Conservation (phyloP, 2,888 invertebrate genomes). For the Drosophila kuntzei region DNA sequence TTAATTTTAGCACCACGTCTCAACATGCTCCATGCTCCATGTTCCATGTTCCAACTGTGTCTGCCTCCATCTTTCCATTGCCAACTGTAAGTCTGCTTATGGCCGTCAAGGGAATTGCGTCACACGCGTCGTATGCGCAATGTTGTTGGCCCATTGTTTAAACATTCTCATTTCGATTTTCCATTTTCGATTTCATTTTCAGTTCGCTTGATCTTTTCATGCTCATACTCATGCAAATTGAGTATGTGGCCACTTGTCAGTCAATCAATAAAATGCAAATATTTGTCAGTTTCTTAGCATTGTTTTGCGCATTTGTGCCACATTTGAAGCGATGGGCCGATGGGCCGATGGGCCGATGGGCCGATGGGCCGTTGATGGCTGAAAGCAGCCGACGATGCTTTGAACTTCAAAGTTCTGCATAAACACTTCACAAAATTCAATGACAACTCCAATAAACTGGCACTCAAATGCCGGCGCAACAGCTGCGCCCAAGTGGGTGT, state of each 20-base stretch:
- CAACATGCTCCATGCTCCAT: constrained; percentile 22
- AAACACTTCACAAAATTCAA: constrained; percentile 71
- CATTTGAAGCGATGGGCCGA: constrained; percentile 10
- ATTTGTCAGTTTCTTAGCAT: constrained; percentile 56
- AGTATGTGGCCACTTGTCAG: constrained; percentile 59
- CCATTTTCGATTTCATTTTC: constrained; percentile 8
- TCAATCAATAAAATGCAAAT: constrained; percentile 77
- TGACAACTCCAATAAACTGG: constrained; percentile 59
- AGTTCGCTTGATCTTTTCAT: constrained; percentile 32
- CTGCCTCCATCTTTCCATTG: neutral
- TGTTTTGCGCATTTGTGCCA: constrained; percentile 57
- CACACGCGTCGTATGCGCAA: constrained; percentile 57
- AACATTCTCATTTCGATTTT: constrained; percentile 18
- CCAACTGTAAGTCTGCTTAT: constrained; percentile 34
- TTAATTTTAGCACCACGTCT: constrained; percentile 64
- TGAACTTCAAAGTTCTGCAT: constrained; percentile 69
- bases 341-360: no score
- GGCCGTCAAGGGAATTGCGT: constrained; percentile 60
- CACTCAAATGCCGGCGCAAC: constrained; percentile 52
- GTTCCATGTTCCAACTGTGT: neutral
- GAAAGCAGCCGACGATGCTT: constrained; percentile 23
- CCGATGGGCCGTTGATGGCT: neutral
- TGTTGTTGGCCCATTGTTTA: constrained; percentile 28
- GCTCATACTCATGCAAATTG: constrained; percentile 10
- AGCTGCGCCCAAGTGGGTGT: constrained; percentile 49